These are phyloP conservation scores for Isoperla grammatica DNA, from an alignment of 2,888 invertebrate species.

Conservation along the genomic window DNA sequence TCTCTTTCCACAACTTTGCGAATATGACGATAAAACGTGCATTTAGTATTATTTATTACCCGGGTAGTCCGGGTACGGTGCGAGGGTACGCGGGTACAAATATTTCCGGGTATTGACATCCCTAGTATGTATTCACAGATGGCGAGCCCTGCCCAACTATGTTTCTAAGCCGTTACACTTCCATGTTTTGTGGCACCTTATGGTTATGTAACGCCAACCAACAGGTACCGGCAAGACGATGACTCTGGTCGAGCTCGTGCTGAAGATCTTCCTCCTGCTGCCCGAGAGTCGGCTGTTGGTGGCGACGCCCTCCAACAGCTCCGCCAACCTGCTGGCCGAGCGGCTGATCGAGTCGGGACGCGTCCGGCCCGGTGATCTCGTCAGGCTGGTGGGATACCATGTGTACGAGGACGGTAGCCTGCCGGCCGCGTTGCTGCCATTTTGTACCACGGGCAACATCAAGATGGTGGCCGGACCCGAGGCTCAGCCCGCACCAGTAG, in stretches of 20 bases:
- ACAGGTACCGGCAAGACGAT: conserved; percentile 85
- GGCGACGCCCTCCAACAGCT: conserved; percentile 87
- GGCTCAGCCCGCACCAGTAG: conserved; percentile 30
- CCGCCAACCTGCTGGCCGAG: conserved; percentile 79
- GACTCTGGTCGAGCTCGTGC: conserved; percentile 75
- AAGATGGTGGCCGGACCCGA: not conserved
- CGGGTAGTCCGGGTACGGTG: too few relatives aligned
- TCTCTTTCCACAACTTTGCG: too few relatives aligned
- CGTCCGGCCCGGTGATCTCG: conserved; percentile 64
- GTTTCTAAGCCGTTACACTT: too few relatives aligned
- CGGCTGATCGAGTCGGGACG: conserved; percentile 64
- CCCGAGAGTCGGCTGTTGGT: conserved; percentile 58
- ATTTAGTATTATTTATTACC: too few relatives aligned
- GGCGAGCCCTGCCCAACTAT: too few relatives aligned
- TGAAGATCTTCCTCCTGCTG: conserved; percentile 56
- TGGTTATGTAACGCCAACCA: too few relatives aligned
- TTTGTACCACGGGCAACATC: conserved; percentile 60
- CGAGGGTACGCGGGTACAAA: too few relatives aligned
- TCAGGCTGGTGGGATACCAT: conserved; percentile 66
- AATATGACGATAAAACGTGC: too few relatives aligned
- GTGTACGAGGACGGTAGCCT: conserved; percentile 57
- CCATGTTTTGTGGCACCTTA: too few relatives aligned
- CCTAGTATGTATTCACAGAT: too few relatives aligned
- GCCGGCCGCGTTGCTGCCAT: conserved; percentile 60
- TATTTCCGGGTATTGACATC: too few relatives aligned